Evolutionary conservation across 2,113 vertebrate genomes (phyloP).

Genomic region (Uria lomvia): DNA sequence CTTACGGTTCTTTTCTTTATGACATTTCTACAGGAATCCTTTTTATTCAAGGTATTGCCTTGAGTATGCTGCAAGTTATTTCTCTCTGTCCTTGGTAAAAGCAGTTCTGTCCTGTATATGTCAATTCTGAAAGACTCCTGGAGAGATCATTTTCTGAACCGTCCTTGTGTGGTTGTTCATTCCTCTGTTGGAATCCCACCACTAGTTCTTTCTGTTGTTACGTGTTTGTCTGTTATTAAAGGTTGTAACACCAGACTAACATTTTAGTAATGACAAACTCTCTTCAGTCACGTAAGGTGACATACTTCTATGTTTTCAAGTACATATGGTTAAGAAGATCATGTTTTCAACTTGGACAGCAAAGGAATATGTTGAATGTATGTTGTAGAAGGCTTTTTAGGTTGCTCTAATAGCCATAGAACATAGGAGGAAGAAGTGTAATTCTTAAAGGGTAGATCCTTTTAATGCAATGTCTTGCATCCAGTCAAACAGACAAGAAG

Average conservation of each 20-base stretch:
- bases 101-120: not conserved
- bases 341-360: not conserved
- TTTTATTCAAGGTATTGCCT: not conserved
- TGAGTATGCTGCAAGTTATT: not conserved
- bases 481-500: not conserved
- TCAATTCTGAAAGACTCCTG: not conserved
- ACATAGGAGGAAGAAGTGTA: not conserved
- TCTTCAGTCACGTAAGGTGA: not conserved
- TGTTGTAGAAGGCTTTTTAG: not conserved
- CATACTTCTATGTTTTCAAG: not conserved
- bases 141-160: not conserved
- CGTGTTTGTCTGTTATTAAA: not conserved
- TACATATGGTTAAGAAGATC: not conserved
- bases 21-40: not conserved
- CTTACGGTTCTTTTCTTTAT: not conserved
- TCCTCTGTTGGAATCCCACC: not conserved
- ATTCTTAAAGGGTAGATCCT: not conserved
- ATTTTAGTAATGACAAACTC: not conserved
- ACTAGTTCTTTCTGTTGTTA: not conserved
- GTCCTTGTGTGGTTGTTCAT: not conserved
- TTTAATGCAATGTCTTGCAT: not conserved
- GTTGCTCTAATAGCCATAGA: not conserved
- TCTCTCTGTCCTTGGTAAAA: not conserved
- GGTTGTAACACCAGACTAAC: not conserved
- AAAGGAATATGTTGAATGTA: not conserved